phyloP scores from a whole-genome alignment of 1,140 invertebrate genomes.

The Palaemon carinicauda region DNA sequence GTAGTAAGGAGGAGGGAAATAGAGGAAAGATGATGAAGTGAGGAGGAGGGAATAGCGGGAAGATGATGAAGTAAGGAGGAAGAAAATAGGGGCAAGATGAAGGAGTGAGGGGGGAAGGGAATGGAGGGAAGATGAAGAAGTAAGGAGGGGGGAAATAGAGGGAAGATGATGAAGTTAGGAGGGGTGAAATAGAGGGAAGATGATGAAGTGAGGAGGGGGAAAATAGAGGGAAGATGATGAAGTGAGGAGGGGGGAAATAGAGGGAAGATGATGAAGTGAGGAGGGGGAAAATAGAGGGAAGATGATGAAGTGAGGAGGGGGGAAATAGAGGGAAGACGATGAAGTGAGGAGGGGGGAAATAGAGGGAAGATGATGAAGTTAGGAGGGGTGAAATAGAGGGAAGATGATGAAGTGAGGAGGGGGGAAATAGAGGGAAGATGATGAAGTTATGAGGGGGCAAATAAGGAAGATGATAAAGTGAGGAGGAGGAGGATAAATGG shows the following conservation, averaged over 20 bases:
- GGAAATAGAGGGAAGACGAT: no score
- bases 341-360: no score
- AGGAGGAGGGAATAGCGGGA: not conserved
- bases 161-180: not conserved
- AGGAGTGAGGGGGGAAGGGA: not conserved
- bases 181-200: not conserved
- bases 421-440: not conserved
- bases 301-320: not conserved
- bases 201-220: not conserved
- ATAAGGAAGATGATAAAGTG: no score
- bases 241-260: not conserved
- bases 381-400: not conserved
- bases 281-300: no score
- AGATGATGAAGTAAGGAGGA: not conserved
- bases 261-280: no score
- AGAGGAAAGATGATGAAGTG: no score
- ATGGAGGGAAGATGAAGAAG: not conserved
- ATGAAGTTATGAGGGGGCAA: not conserved
- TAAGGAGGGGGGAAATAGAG: no score
- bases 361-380: not conserved
- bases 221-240: not conserved
- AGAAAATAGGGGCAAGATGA: not conserved
- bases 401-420: not conserved
- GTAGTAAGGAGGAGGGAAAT: no score
- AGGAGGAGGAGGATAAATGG: no score